Evolutionary conservation across 2,888 invertebrate species (phyloP).

Genomic region (Euzophera pinguis): DNA sequence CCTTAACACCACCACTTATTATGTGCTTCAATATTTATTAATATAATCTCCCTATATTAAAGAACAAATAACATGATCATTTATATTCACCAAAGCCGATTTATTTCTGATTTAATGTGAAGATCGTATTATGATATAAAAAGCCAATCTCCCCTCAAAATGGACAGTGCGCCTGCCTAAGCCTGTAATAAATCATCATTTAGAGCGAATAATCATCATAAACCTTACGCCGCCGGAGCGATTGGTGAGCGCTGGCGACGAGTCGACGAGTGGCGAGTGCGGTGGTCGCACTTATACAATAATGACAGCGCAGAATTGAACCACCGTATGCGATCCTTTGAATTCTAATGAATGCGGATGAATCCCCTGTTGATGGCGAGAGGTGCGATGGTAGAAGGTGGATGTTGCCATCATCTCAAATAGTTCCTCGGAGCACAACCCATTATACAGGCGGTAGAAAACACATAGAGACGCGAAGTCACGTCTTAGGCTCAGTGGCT

Average conservation of each 20-base stretch:
- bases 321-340: background rate
- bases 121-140: slow-evolving; percentile 62
- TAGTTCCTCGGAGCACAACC: no score
- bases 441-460: no score
- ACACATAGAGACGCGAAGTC: no score
- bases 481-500: no score
- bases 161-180: slow-evolving; percentile 67
- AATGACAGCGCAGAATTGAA: background rate
- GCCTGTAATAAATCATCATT: slow-evolving; percentile 77
- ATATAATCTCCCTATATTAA: slow-evolving; percentile 6
- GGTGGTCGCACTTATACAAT: slow-evolving; percentile 22
- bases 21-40: no score
- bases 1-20: no score
- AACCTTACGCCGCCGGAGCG: slow-evolving; percentile 44
- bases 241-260: slow-evolving; percentile 28
- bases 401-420: no score
- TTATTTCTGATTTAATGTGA: slow-evolving; percentile 55
- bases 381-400: no score
- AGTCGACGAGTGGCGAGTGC: slow-evolving; percentile 31
- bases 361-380: no score
- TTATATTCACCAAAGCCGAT: slow-evolving; percentile 53
- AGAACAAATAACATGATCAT: slow-evolving; percentile 34
- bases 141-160: slow-evolving; percentile 67
- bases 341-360: no score
- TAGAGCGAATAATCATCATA: slow-evolving; percentile 75